Conservation (phyloP, 35 echinoderm and acorn worm genomes). For the Apostichopus californicus region DNA sequence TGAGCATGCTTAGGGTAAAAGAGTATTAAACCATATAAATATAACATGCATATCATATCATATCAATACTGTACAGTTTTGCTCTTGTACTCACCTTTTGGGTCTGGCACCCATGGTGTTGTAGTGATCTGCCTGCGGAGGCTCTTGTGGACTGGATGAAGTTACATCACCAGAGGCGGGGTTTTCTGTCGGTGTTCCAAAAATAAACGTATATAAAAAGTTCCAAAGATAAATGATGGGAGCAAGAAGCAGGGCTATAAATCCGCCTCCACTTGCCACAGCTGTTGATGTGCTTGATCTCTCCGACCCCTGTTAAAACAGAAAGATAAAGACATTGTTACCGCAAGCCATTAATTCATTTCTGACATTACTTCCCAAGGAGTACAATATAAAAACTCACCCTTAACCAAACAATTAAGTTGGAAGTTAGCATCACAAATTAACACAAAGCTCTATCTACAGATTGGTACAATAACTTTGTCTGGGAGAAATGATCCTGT, state of each 20-base stretch:
- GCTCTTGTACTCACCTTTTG: conserved; percentile 67
- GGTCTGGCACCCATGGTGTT: conserved; percentile 73
- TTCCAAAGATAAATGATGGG: conserved; percentile 80
- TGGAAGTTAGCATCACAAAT: no score
- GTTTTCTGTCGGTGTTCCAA: conserved; percentile 55
- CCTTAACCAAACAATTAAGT: no score
- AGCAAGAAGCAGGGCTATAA: conserved; percentile 58
- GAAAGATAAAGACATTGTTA: no score
- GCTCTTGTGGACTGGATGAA: not conserved
- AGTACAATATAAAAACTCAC: no score
- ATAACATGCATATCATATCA: no score
- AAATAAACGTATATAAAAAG: conserved; percentile 59
- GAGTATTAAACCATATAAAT: no score
- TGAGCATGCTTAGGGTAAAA: no score
- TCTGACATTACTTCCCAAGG: no score
- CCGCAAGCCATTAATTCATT: no score
- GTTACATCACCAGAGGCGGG: not conserved
- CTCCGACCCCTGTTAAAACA: not conserved
- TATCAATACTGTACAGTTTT: not conserved
- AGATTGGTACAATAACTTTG: no score
- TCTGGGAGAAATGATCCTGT: no score
- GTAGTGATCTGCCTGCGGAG: conserved; percentile 44
- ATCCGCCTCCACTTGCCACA: conserved; percentile 31
- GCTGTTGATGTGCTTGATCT: conserved; percentile 20
- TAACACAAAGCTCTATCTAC: no score